These are phyloP conservation scores for Cantharis rufa DNA, from an alignment of 2,888 invertebrate species.

Conservation along the genomic window DNA sequence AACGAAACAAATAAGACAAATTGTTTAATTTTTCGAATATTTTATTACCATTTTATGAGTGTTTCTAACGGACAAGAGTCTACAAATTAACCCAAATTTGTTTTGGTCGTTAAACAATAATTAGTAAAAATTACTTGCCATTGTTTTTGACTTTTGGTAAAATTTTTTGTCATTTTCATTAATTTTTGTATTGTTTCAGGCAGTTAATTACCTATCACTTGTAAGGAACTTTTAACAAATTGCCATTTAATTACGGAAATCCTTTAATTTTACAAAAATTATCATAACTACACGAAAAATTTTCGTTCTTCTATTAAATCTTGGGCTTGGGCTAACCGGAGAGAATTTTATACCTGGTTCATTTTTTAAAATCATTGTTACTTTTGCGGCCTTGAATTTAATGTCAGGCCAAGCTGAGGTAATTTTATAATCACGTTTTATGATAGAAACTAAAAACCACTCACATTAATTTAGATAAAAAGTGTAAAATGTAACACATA, in stretches of 20 bases:
- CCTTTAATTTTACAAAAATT: background rate
- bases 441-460: background rate
- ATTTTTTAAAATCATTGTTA: background rate
- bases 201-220: background rate
- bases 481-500: background rate
- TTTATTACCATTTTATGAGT: background rate
- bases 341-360: background rate
- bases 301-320: background rate
- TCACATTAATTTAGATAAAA: background rate
- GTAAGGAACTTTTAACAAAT: background rate
- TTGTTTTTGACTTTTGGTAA: background rate
- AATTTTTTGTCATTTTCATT: background rate
- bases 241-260: background rate
- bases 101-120: slow-evolving; percentile 1
- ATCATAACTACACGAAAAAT: background rate
- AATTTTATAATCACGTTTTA: background rate
- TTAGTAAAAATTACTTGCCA: background rate
- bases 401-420: background rate
- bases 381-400: background rate
- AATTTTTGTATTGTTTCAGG: background rate
- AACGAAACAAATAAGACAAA: slow-evolving; percentile 21
- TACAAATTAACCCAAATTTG: slow-evolving; percentile 5
- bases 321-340: background rate
- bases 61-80: background rate
- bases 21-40: slow-evolving; percentile 14